Conservation (phyloP, 2,888 invertebrate genomes). For the Eupithecia dodoneata region DNA sequence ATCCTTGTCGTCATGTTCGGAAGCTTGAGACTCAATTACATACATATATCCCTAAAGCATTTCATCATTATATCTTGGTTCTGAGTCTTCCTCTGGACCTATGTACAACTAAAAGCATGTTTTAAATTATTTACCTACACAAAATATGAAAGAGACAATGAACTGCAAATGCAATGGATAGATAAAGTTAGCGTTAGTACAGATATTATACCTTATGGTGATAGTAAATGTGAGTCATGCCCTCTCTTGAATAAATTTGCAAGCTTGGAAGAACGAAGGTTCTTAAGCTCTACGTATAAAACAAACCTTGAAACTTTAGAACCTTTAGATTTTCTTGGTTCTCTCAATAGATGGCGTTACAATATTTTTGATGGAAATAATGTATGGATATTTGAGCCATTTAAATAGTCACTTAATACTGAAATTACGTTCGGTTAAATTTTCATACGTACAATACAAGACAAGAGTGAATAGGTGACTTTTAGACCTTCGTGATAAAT, state of each 20-base stretch:
- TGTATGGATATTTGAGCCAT: too few relatives aligned
- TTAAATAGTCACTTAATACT: too few relatives aligned
- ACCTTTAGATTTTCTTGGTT: not conserved
- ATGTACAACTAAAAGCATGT: too few relatives aligned
- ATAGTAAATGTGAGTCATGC: conserved; percentile 10
- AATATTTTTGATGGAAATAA: too few relatives aligned
- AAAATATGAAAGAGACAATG: not conserved
- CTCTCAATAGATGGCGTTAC: conserved; percentile 27
- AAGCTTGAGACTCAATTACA: not conserved
- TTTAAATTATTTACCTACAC: too few relatives aligned
- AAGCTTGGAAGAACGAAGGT: conserved; percentile 6
- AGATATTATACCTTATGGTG: not conserved
- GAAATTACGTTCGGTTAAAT: too few relatives aligned
- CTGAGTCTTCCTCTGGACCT: too few relatives aligned
- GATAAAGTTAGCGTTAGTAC: not conserved
- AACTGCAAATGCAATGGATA: not conserved
- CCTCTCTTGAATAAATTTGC: conserved; percentile 25
- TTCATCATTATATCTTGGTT: too few relatives aligned
- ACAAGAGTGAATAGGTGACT: too few relatives aligned
- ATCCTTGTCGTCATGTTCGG: not conserved
- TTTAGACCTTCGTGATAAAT: too few relatives aligned
- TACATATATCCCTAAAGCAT: not conserved
- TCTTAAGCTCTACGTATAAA: not conserved
- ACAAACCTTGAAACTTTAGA: conserved; percentile 11
- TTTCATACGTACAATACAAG: too few relatives aligned